Base-by-base conservation (phyloP, 1,140 invertebrate genomes). In the Anastrepha ludens region DNA sequence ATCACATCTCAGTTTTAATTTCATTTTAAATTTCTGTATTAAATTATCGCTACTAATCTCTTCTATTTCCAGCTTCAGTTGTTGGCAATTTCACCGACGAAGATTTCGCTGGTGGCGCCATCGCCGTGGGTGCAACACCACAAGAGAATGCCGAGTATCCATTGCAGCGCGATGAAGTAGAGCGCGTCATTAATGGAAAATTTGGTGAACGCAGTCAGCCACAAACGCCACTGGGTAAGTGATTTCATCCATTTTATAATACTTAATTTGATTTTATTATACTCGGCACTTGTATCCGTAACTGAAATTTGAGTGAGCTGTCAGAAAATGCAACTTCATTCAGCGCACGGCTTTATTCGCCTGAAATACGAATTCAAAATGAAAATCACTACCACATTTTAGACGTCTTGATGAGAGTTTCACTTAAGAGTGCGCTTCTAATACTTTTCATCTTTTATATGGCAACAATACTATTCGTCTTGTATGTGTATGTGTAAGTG, bases 71-170 rank as follows among this genome's bases (percentile, higher is more conserved):
- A 96, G 96, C 95, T 88, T 94, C 95, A 88, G 95, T 95, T 41
- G 93, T 94, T 88, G 96, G 95, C 88, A 97, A 96, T 94, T 96
- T 96, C 91, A 96, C 95, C 41, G 95, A 95, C 86, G 96, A 96
- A 87, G 94, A 95, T 87, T 94, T 94, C 78, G 47, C 74, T 29
- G 91, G 93, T 59, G 86, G 78, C 13, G 29, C 74, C 74, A 91
- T 93, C 47, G 70, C 47, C 47, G 70, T 17, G 8, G 74, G 74
- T 20, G 74, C 74, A 50, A 67, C 86, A 15, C 81, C 88, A 70
- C 94, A 94, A 91, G 94, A 94, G 89, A 94, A 92, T 89, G 94
- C 94, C 64, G 95, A 96, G 90, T 95, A 95, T 94, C 95, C 95
- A 88, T 92, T 96, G 89, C 96, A 96, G 91, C 94, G 95, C 87